These are phyloP conservation scores for Salvator merianae DNA, from an alignment of 2,113 vertebrate species.

Conservation along the genomic window DNA sequence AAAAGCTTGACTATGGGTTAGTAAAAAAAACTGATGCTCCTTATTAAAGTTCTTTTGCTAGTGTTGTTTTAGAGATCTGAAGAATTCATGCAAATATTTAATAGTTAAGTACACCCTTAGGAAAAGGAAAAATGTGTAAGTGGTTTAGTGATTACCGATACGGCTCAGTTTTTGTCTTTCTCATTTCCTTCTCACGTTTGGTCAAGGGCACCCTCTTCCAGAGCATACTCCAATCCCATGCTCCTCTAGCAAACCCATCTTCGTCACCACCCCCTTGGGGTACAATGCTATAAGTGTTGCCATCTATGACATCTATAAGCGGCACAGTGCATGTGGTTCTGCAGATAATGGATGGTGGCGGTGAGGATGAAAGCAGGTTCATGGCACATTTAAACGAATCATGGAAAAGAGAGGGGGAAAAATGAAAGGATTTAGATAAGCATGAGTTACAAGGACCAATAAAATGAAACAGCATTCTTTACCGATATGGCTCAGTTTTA, in stretches of 20 bases:
- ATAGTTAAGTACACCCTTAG: constrained; percentile 64
- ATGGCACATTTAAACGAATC: constrained; percentile 56
- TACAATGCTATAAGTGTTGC: constrained; percentile 86
- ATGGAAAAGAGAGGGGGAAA: constrained; percentile 67
- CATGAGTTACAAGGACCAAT: constrained; percentile 15
- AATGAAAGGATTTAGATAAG: constrained; percentile 71
- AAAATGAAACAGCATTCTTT: constrained; percentile 76
- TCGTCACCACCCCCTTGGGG: constrained; percentile 95
- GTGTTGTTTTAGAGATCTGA: neutral
- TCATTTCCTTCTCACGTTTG: constrained; percentile 87
- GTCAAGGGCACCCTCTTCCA: constrained; percentile 97
- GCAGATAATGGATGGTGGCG: constrained; percentile 66
- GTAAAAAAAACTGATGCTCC: constrained; percentile 3
- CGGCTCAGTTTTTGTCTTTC: constrained; percentile 94
- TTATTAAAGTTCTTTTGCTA: constrained; percentile 36
- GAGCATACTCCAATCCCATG: constrained; percentile 99
- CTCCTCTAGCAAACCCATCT: constrained; percentile 97
- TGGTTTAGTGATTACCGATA: constrained; percentile 95
- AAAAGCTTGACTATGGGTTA: constrained; percentile 17
- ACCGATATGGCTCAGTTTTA: constrained; percentile 97
- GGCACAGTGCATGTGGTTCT: constrained; percentile 98
- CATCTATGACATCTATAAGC: constrained; percentile 96
- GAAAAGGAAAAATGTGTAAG: constrained; percentile 68
- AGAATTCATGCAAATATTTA: constrained; percentile 65
- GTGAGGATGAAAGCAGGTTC: constrained; percentile 59